Conservation (phyloP, 2,797 vertebrate genomes). For the Sarcoramphus papa region DNA sequence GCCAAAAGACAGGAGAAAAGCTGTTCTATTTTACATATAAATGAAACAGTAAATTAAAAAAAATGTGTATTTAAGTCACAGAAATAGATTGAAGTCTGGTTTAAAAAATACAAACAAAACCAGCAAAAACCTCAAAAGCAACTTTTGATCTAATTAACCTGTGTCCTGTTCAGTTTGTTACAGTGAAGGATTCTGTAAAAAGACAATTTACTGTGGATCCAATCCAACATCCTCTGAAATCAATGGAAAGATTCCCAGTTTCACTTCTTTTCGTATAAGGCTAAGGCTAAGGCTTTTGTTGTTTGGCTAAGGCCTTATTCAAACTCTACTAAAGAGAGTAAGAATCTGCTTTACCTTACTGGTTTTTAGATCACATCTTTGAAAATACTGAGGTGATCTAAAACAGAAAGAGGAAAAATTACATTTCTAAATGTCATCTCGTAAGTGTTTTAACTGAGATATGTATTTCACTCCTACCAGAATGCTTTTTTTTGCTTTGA, state of each 20-base stretch:
- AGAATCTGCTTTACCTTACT: background rate
- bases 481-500: background rate
- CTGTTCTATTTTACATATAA: slow-evolving; percentile 67
- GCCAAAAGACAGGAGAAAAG: slow-evolving; percentile 56
- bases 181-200: background rate
- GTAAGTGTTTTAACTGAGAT: background rate
- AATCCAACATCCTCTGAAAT: background rate
- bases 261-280: background rate
- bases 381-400: background rate
- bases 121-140: background rate
- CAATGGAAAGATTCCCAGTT: background rate
- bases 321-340: background rate
- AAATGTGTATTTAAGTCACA: slow-evolving; percentile 11
- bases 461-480: background rate
- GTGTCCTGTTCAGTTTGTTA: background rate
- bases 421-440: background rate
- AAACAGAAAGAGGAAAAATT: background rate
- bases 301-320: background rate
- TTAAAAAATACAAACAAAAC: background rate
- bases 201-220: background rate
- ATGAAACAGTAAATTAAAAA: slow-evolving; percentile 40
- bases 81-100: background rate
- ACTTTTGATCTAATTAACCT: slow-evolving; percentile 8
- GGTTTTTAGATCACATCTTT: background rate
- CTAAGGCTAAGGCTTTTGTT: background rate